Base-by-base conservation (phyloP, 2,888 invertebrate species). In the Eupithecia inturbata region DNA sequence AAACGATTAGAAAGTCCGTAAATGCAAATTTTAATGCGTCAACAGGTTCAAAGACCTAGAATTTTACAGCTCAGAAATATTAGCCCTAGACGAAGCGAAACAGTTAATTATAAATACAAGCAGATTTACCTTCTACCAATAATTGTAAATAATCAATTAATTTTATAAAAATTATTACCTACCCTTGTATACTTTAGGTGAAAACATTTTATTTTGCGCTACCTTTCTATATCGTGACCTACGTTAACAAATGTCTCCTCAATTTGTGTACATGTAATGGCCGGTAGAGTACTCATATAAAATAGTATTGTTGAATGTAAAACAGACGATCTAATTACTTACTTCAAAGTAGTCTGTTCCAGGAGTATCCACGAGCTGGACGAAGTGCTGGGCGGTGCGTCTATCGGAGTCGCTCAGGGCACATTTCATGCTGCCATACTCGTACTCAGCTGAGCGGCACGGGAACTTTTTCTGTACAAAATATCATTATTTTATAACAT, bases 371-470 rank as follows among this genome's bases (percentile, higher is more conserved):
- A 97, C 97, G 79, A 98, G 96, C 85, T 98, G 98, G n/a, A 98
- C 97, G 86, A 97, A 97, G 86, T 97, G 97, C 1, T 97, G 97
- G 3, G 97, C 97, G 2, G 98, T 97, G 77, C 98, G 95, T 22
- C 98, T 95, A 89, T 99, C 98, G 2, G 97, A 97, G 87, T 98
- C 98, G 87, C 98, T 98, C 60, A 99, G 95, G 79, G 98, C 97
- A 85, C 98, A 99, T 85, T 98, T 97, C 90, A 98, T 96, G 75
- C 98, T 98, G 77, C 97, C 97, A 92, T 98, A 98, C 91, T 98
- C 98, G 92, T 98, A 99, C 90, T 98, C 98, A 57, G 97, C 97
- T 0, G 98, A 98, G 12, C 98, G 97, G 87, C 98, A 99, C 19
- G 97, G 96, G 91, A 98, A 98, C 71, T 98, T 97, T 90, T 98